Conservation (phyloP, 2,797 vertebrate genomes). For the Hoplostethus atlanticus region DNA sequence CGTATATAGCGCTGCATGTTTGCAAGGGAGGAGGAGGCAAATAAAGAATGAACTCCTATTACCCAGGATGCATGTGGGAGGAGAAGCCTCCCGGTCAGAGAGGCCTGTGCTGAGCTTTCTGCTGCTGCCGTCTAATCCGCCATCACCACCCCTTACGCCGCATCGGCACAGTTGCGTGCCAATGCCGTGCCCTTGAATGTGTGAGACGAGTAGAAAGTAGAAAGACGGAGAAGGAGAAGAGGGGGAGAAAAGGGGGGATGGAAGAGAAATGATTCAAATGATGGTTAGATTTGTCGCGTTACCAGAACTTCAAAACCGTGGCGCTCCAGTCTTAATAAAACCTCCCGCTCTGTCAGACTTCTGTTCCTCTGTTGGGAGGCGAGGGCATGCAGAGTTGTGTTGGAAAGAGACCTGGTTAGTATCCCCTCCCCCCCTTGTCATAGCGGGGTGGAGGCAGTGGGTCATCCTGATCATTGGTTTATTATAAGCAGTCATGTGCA, state of each 20-base stretch:
- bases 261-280: slow-evolving; percentile 67
- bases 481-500: slow-evolving; percentile 65
- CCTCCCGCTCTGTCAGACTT: slow-evolving; percentile 47
- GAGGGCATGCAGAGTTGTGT: slow-evolving; percentile 31
- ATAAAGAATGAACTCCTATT: slow-evolving; percentile 43
- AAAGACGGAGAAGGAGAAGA: slow-evolving; percentile 24
- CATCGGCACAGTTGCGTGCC: slow-evolving; percentile 37
- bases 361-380: slow-evolving; percentile 51
- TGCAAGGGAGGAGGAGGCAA: slow-evolving; percentile 27
- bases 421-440: slow-evolving; percentile 14
- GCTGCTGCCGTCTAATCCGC: slow-evolving; percentile 59
- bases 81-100: slow-evolving; percentile 51
- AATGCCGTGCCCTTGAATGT: slow-evolving; percentile 54
- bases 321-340: slow-evolving; percentile 68
- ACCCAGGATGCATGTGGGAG: slow-evolving; percentile 43
- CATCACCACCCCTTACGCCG: slow-evolving; percentile 56
- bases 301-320: slow-evolving; percentile 74
- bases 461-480: slow-evolving; percentile 68
- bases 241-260: slow-evolving; percentile 30
- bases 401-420: slow-evolving; percentile 27
- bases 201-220: slow-evolving; percentile 38
- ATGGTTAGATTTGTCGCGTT: slow-evolving; percentile 71
- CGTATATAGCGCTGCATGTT: slow-evolving; percentile 1
- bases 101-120: slow-evolving; percentile 47
- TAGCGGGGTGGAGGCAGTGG: slow-evolving; percentile 33